Base-by-base conservation (phyloP, 2,888 invertebrate species). In the Drosophila diplacantha region DNA sequence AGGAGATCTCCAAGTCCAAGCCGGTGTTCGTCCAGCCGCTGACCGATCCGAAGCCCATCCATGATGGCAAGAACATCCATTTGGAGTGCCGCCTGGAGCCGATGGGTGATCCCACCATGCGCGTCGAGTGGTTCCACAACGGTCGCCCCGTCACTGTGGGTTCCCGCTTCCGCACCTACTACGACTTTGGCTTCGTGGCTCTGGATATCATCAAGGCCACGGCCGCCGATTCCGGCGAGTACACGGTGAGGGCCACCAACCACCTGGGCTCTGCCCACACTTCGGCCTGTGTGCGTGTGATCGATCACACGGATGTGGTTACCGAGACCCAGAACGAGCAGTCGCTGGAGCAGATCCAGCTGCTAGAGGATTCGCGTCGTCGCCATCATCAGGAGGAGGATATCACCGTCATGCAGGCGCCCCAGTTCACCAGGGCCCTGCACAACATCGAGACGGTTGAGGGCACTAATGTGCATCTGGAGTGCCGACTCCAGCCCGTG, bases 141-240 rank as follows among this genome's bases (percentile, higher is more conserved):
- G 98, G 97, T 29, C 92, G 93, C 83, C 92, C 95, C 9, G 93
- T 95, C 16, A 96, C 96, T 31, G 94, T 96, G 37, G 96, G 96
- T 41, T 96, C 96, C 44, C 92, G 98, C 85, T 98, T 97, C 90
- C 93, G 94, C 85, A 97, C 97, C 24, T 96, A 97, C 87, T 95
- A 97, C 85, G 99, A 99, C 86, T 99, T 99, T 87, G 99, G 99
- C 18, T 98, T 96, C 87, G 97, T 99, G 54, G 97, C 98, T 35
- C 89, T 99, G 75, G 99, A 99, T 85, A 97, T 99, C 64, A 92
- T 97, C 69, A 96, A 97, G 85, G 94, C 96, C 20, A 96, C 95
- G 56, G 94, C 96, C n/a, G 91, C 95, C 62, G 99, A 99, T 89
- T 94, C 96, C 35, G 98, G 98, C 52, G 96, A 96, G 89, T 99